Percentiles rank a stretch among this genome's conserved stretches.
Evolutionary conservation across 2,888 invertebrate species (phyloP).

Genomic region (Nephrotoma appendiculata): DNA sequence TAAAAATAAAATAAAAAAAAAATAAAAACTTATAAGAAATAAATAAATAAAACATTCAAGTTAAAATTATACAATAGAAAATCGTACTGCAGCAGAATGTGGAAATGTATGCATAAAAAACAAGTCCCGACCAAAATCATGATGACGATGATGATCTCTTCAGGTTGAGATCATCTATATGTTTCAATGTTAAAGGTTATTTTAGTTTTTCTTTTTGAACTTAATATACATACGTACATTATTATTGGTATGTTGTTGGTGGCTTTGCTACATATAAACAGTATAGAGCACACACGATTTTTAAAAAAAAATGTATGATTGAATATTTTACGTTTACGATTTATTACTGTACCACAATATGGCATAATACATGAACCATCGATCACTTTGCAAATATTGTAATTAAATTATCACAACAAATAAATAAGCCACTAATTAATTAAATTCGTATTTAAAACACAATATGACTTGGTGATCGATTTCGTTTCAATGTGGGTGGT

Average conservation of each 20-base stretch:
- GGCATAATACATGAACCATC: background rate
- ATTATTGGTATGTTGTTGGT: too few relatives aligned
- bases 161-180: background rate
- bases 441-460: background rate
- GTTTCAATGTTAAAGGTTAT: background rate
- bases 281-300: background rate
- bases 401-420: background rate
- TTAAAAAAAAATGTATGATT: background rate
- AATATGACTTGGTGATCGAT: background rate
- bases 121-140: background rate
- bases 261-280: too few relatives aligned
- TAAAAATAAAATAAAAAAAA: background rate
- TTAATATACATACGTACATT: too few relatives aligned
- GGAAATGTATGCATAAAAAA: background rate
- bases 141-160: background rate
- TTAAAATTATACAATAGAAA: background rate
- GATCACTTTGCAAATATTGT: background rate
- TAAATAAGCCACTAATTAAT: background rate
- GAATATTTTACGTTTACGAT: background rate
- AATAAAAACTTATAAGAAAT: background rate
- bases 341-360: background rate
- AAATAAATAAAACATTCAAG: background rate
- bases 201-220: background rate
- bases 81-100: background rate
- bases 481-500: background rate